Conservation (phyloP, 2,797 vertebrate genomes). For the Psittacula echo region DNA sequence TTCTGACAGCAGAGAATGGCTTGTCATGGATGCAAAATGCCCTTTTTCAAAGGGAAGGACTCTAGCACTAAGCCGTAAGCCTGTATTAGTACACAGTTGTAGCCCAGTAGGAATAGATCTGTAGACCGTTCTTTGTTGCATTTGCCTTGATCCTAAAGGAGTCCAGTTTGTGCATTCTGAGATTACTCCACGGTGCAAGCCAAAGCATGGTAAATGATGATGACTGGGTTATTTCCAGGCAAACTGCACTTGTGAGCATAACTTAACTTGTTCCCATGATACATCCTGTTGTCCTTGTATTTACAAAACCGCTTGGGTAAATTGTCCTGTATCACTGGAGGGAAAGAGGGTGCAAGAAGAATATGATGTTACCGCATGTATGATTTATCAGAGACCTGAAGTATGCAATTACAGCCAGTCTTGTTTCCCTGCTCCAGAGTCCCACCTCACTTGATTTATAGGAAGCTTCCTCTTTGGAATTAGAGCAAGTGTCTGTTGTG, state of each 20-base stretch:
- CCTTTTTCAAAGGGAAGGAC: neutral
- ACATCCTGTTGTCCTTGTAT: neutral
- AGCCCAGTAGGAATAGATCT: neutral
- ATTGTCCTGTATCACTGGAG: neutral
- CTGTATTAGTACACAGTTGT: neutral
- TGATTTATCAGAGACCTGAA: neutral
- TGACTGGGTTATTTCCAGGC: neutral
- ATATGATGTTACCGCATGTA: rapidly evolving
- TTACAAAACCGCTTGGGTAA: neutral
- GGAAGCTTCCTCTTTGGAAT: neutral
- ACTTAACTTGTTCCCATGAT: neutral
- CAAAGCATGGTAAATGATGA: neutral
- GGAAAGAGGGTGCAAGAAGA: neutral
- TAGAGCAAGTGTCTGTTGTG: neutral
- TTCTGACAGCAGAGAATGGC: neutral
- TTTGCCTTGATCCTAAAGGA: neutral
- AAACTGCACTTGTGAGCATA: neutral
- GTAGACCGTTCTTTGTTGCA: neutral
- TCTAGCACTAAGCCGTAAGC: neutral
- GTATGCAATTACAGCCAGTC: neutral
- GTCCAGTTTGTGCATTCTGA: neutral
- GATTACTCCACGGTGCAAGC: neutral
- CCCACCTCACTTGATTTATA: neutral
- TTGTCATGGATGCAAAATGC: neutral
- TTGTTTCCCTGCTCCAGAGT: neutral